Conservation (phyloP, 2,113 vertebrate species). For the Mixornis gularis region DNA sequence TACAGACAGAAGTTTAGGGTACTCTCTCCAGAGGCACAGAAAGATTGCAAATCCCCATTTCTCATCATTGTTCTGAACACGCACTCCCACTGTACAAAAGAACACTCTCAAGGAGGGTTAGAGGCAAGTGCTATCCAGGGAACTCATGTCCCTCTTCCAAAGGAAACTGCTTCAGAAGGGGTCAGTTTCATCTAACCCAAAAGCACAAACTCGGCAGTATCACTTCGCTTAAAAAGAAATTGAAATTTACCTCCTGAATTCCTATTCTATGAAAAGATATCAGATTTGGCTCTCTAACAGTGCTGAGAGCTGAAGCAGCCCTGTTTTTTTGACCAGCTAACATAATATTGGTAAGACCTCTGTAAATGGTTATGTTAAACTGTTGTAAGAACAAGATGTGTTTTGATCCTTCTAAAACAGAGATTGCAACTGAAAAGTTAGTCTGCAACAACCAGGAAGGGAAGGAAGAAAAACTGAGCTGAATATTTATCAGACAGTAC, state of each 20-base stretch:
- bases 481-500: background rate
- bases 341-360: background rate
- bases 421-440: background rate
- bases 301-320: background rate
- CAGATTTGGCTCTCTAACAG: background rate
- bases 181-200: background rate
- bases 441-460: background rate
- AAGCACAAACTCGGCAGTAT: background rate
- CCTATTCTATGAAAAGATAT: background rate
- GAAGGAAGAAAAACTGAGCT: background rate
- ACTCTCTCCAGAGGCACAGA: background rate
- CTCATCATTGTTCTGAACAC: background rate
- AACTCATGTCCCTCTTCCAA: background rate
- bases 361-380: background rate
- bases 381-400: background rate
- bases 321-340: background rate
- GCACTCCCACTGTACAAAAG: rapidly evolving
- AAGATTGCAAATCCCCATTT: background rate
- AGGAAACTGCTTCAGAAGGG: background rate
- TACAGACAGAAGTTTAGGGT: background rate
- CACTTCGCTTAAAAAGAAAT: background rate
- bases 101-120: background rate
- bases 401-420: background rate
- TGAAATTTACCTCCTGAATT: background rate
- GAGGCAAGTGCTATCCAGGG: background rate